A percentile compares a stretch with the other conserved stretches of the same genome.
Conservation (phyloP, 2,888 invertebrate genomes). For the Ennomos fuscantarius region DNA sequence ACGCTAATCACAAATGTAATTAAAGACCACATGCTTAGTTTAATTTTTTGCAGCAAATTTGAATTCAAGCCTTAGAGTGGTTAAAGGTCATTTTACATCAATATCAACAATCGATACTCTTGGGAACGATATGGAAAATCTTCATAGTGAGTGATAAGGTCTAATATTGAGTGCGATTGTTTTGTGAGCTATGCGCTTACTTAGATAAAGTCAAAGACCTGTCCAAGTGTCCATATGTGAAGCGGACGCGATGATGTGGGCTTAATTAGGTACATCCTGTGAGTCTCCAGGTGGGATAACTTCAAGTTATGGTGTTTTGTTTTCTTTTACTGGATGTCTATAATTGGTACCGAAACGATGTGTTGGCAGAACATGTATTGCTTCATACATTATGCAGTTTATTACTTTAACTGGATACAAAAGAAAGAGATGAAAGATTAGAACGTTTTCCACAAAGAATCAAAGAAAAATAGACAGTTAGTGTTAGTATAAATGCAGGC, state of each 20-base stretch:
- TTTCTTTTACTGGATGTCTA: not conserved
- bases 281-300: conserved; percentile 32
- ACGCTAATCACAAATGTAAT: not conserved
- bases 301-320: conserved; percentile 6
- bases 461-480: too few relatives aligned
- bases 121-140: not conserved
- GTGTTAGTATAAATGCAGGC: too few relatives aligned
- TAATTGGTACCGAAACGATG: not conserved
- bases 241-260: conserved; percentile 38
- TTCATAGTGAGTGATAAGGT: conserved; percentile 12
- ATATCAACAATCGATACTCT: not conserved
- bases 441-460: too few relatives aligned
- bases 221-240: conserved; percentile 37
- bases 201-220: conserved; percentile 33
- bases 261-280: conserved; percentile 47
- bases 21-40: not conserved
- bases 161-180: conserved; percentile 6
- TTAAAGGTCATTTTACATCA: conserved; percentile 1
- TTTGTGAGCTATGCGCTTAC: not conserved
- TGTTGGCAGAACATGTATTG: too few relatives aligned
- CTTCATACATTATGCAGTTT: too few relatives aligned
- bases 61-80: not conserved
- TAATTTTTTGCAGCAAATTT: too few relatives aligned
- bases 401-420: too few relatives aligned
- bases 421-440: too few relatives aligned